Conservation (phyloP, 2,113 vertebrate genomes). For the Melanotaenia duboulayi region DNA sequence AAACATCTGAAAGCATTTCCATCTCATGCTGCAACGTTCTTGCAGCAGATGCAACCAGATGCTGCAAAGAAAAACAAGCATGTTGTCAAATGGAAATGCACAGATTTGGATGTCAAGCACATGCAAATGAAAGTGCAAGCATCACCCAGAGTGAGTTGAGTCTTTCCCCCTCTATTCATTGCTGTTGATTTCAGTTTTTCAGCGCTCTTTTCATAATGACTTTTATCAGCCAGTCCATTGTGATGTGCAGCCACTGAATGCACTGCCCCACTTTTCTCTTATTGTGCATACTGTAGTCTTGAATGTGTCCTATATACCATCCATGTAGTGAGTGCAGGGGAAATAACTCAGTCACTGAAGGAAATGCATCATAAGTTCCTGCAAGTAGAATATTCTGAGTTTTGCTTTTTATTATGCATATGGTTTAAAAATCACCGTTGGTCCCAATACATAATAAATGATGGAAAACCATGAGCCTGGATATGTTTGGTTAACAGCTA, state of each 20-base stretch:
- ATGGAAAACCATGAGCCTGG: neutral
- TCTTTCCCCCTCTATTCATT: conserved; percentile 32
- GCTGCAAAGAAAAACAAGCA: conserved; percentile 27
- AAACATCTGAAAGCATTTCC: conserved; percentile 87
- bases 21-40: conserved; percentile 57
- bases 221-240: conserved; percentile 11
- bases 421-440: neutral
- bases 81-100: conserved; percentile 37
- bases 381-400: neutral
- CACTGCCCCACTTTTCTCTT: conserved; percentile 45
- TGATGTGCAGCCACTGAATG: conserved; percentile 35
- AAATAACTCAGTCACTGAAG: neutral
- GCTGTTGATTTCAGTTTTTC: conserved; percentile 21
- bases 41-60: conserved; percentile 57
- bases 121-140: conserved; percentile 36
- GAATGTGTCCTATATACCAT: too few relatives aligned
- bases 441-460: neutral
- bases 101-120: conserved; percentile 18
- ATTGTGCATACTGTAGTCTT: neutral
- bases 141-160: conserved; percentile 11
- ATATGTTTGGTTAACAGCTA: too few relatives aligned
- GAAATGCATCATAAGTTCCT: neutral
- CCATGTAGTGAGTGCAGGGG: neutral
- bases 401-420: too few relatives aligned
- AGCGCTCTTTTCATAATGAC: conserved; percentile 3